Base-by-base conservation (phyloP, 2,797 vertebrate species). In the Pipistrellus pygmaeus region DNA sequence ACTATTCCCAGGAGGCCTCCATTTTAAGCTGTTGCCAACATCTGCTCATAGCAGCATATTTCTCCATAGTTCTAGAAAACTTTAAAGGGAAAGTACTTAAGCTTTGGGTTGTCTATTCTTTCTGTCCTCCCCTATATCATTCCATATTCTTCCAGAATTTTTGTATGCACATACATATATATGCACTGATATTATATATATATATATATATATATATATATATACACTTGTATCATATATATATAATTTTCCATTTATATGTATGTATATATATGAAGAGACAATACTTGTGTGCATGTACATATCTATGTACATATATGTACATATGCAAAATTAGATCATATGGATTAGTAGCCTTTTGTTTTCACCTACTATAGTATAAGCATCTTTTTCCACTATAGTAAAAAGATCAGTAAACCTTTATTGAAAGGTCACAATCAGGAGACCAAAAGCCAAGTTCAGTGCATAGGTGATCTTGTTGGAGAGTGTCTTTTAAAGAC, bases 1-100 rank as follows among this genome's bases (percentile, higher is more conserved):
- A 75, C 72, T 32, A 0, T n/a, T 69, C 95, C 89, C 62, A 82
- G 71, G 76, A 68, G 62, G 5, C 35, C 35, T 38, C 46, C 6
- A 30, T 77, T 25, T 78, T 80, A n/a, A 77, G 68, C 27, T 6
- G 27, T 68, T 93, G 95, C 86, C 88, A 88, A 6, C 84, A 51
- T 60, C 76, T 76, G 85, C 81, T 64, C 71, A 77, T 76, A 71
- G 13, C 35, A 68, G 78, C 51, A 0, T 7, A 8, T 85, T 86
- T 95, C 48, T 57, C 68, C 41, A 8, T 0, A 53, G 57, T 72
- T 73, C 25, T 32, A 30, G 88, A 77, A 88, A 25, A 48, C n/a
- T 35, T 94, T 57, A 78, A 88, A 91, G 72, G 76, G 69, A 55
- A 89, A 60, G n/a, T 7, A 27, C 17, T 69, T 11, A 41, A 53